Evolutionary conservation across 1,140 invertebrate genomes (phyloP), one percentile per base, ranked within the genome.

Genomic region (Phocides pigmalion): DNA sequence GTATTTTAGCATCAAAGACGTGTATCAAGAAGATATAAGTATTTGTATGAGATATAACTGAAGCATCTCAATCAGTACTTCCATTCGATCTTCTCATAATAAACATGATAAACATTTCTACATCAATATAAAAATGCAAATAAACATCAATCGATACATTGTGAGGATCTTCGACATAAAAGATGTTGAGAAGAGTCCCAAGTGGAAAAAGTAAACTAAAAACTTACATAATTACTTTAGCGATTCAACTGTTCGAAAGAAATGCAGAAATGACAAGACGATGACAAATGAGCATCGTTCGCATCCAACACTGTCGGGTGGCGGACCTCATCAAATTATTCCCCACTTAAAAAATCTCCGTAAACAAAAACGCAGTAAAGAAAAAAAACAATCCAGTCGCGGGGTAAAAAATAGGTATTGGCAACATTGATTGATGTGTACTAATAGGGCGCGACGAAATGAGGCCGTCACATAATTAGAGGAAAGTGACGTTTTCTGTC

Each of bases 351-450:
- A 90, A 90, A 89, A 89, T 87, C 83, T 86, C 74, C 84, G 86
- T 88, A 89, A 91, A 91, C 87, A 91, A 91, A 91, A 91, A 91
- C 84, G 76, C 73, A 72, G 70, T 70, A 80, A 79, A 75, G 79
- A 75, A 53, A 85, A 91, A 89, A 86, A 89, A 91, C 75, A 85
- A 76, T 79, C 72, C 79, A 80, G 81, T 81, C 69, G 72, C 79
- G 64, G 76, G 75, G 76, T 84, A 89, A 91, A 90, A 91, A 91
- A 86, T 87, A 89, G 80, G 80, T 90, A 91, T 91, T 91, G 89
- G 89, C 89, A 91, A 90, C 87, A 90, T 91, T 91, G 89, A 91
- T 91, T 91, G 89, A 91, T 91, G 89, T 80, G 82, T 89, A 89
- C 89, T 91, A 91, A 91, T 90, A 91, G 89, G 87, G 86, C 89